Evolutionary conservation across 2,113 vertebrate genomes (phyloP).

Genomic region (Andinoacara biseriatus): DNA sequence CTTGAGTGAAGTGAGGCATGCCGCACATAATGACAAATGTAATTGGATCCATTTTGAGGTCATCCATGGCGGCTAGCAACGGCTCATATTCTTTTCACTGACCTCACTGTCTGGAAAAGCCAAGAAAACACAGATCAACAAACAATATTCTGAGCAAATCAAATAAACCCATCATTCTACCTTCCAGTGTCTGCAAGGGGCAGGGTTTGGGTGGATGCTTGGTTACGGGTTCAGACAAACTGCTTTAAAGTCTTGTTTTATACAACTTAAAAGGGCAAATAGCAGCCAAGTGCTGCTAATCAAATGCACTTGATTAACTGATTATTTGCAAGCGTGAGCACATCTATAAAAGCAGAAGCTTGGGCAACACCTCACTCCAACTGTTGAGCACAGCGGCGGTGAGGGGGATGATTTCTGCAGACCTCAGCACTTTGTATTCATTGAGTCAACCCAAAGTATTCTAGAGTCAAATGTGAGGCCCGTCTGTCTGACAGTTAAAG

Average conservation of each 20-base stretch:
- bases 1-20: background rate
- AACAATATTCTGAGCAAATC: background rate
- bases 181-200: background rate
- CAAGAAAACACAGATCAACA: background rate
- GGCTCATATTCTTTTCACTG: background rate
- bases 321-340: no score
- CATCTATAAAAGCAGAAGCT: no score
- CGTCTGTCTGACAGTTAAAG: no score
- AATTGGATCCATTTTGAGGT: constrained; percentile 29
- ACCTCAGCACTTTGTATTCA: no score
- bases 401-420: no score
- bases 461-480: no score
- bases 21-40: background rate
- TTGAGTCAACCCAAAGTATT: no score
- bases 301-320: no score
- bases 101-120: background rate
- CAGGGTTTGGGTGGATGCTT: background rate
- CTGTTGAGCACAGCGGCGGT: no score
- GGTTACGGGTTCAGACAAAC: background rate
- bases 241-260: background rate
- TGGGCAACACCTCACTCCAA: no score
- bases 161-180: background rate
- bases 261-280: no score
- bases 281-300: no score
- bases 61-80: background rate